Base-by-base conservation (phyloP, 2,888 invertebrate genomes). In the Axea sp. region DNA sequence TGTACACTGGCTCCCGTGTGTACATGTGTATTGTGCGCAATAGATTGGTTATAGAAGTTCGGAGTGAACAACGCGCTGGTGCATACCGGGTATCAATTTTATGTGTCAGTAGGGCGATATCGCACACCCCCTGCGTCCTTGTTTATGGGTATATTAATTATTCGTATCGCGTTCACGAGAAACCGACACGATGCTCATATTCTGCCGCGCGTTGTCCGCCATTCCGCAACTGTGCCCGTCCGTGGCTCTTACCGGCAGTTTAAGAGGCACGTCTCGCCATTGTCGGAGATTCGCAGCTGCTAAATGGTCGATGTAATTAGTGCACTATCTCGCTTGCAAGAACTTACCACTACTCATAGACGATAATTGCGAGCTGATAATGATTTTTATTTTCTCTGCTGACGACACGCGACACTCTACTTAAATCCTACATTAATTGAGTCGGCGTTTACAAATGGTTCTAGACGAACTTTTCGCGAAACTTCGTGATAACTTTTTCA, bases 121-220 rank as follows among this genome's bases (percentile, higher is more conserved):
- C 81, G 71, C 60, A 65, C 76, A 67, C 39, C 64, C 75, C 60
- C 71, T 22, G 59, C 43, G 75, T 53, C 77, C 81, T 84, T 84
- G 85, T 85, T 86, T 85, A 86, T 84, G 80, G 82, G 75, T 81
- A 80, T 84, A 85, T 85, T 86, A 86, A 86, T 86, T 86, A 86
- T 86, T 86, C 86, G 80, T 82, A 85, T 84, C 85, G 83, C 85
- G 84, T 85, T 82, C 76, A 72, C 62, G 75, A 59, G 77, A 65
- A 77, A 72, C 72, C 76, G 76, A 72, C 75, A 31, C 74, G n/a
- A n/a, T 68, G 79, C 77, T 78, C 76, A 80, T 81, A 79, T 77
- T 78, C 78, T 72, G 64, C 69, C 76, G 76, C n/a, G n/a, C 73
- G 30, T 43, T 41, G 49, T 45, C 65, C 59, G 41, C 64, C 67